phyloP scores from a whole-genome alignment of 2,888 invertebrate genomes.

The Leptarthrus brevirostris region DNA sequence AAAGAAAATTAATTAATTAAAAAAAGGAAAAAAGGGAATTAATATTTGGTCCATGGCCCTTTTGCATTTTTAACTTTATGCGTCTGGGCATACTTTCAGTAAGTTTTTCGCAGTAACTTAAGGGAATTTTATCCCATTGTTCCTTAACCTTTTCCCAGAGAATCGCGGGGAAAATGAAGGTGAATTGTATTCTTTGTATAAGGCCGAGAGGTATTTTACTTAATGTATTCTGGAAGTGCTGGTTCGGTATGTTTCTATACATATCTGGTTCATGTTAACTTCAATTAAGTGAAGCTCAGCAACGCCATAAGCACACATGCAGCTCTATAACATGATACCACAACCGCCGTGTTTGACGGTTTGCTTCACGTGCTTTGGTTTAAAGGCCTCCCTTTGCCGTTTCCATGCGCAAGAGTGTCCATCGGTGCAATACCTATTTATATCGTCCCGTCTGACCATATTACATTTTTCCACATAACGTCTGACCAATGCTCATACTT shows the following conservation, averaged over 20 bases:
- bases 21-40: background rate
- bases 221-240: background rate
- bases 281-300: background rate
- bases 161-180: background rate
- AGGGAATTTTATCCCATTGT: background rate
- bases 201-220: background rate
- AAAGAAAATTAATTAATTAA: too few relatives aligned
- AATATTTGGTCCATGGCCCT: conserved; percentile 13
- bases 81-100: background rate
- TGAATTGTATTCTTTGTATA: background rate
- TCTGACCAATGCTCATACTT: too few relatives aligned
- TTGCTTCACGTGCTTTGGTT: too few relatives aligned
- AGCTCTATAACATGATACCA: too few relatives aligned
- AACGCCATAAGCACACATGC: too few relatives aligned
- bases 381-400: too few relatives aligned
- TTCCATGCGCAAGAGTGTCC: too few relatives aligned
- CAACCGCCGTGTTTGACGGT: too few relatives aligned
- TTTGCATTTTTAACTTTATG: background rate
- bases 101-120: background rate
- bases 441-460: too few relatives aligned
- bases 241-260: background rate
- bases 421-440: too few relatives aligned
- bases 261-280: background rate
- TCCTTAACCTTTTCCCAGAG: background rate
- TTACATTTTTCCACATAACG: too few relatives aligned